Evolutionary conservation across 2,113 vertebrate genomes (phyloP).

Genomic region (Notarius quadriscutis): DNA sequence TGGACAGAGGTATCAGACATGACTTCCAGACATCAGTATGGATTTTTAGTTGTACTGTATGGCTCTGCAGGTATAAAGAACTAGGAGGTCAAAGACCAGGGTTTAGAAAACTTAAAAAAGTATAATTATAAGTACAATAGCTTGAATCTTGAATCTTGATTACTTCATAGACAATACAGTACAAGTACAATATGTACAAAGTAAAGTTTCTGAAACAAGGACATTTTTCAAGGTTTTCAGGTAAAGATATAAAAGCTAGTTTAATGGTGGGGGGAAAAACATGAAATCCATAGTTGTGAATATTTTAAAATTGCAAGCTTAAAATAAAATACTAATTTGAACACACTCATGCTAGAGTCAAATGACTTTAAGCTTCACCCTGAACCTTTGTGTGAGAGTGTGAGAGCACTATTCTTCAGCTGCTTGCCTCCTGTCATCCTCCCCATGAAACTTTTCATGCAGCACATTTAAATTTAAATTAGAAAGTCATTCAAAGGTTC

Average conservation of each 20-base stretch:
- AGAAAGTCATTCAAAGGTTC: background rate
- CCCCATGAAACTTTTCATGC: background rate
- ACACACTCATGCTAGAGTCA: background rate
- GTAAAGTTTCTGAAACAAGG: background rate
- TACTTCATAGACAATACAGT: background rate
- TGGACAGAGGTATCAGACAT: slow-evolving; percentile 10
- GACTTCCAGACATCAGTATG: background rate
- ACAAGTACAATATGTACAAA: background rate
- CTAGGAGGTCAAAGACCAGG: background rate
- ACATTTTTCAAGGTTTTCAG: background rate
- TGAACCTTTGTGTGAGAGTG: background rate
- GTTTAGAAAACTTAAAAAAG: too few species aligned
- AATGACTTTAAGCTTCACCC: background rate
- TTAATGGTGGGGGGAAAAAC: background rate
- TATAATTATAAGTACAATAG: too few species aligned
- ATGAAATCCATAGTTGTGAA: background rate
- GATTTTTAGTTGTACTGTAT: background rate
- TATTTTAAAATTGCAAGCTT: background rate
- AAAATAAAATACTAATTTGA: background rate
- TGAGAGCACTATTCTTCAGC: slow-evolving; percentile 1
- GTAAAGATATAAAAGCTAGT: background rate
- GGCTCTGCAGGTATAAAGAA: too few species aligned
- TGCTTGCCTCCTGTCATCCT: background rate
- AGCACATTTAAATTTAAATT: slow-evolving; percentile 6
- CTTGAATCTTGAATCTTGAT: too few species aligned